phyloP scores from a whole-genome alignment of 1,140 invertebrate genomes.

The Lithobius niger region DNA sequence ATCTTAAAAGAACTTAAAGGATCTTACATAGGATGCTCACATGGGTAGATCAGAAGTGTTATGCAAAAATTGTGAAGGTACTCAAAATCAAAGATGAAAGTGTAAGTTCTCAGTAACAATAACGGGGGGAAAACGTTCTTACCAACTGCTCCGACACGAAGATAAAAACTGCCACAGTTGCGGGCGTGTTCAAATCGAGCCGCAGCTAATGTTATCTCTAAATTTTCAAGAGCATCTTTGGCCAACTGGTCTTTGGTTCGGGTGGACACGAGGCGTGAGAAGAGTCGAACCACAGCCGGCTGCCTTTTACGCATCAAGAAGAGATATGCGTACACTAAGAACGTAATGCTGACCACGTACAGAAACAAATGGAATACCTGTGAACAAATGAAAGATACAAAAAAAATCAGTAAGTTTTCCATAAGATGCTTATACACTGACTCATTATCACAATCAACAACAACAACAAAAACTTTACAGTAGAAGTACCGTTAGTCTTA shows the following conservation, averaged over 20 bases:
- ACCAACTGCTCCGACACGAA: constrained; percentile 84
- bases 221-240: constrained; percentile 1
- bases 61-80: too few species aligned
- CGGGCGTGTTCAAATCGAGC: constrained; percentile 5
- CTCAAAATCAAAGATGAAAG: too few species aligned
- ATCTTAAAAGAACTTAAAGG: too few species aligned
- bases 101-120: too few species aligned
- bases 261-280: not conserved
- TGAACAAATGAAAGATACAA: constrained; percentile 27
- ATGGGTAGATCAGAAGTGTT: too few species aligned
- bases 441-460: too few species aligned
- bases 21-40: too few species aligned
- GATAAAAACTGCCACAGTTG: constrained; percentile 75
- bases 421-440: too few species aligned
- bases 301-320: constrained; percentile 39
- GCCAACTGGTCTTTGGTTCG: constrained; percentile 30
- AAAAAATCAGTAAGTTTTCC: not conserved
- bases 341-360: constrained; percentile 57
- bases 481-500: too few species aligned
- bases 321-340: constrained; percentile 63
- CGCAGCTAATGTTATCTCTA: not conserved
- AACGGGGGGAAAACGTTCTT: too few species aligned
- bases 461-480: too few species aligned
- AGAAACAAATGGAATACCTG: constrained; percentile 77
- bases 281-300: not conserved